Evolutionary conservation across 1,140 invertebrate species (phyloP), one percentile per base, ranked within the genome.

Genomic region (Penaeus japonicus): DNA sequence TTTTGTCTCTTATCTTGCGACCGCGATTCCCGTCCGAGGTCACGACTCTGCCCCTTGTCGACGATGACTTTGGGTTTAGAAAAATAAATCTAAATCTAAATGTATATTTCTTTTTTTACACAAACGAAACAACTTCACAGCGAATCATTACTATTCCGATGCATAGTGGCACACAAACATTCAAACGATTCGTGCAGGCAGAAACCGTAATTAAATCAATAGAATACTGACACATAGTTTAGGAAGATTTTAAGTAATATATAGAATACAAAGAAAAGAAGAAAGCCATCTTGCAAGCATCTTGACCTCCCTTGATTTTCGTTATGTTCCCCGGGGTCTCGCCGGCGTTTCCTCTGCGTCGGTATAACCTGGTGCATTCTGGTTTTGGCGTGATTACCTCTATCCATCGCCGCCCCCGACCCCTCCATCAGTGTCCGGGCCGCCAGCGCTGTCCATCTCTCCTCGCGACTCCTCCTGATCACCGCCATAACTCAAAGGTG

Each of bases 361-460:
- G 85, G 70, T 77, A 88, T 88, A 88, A 82, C 79, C 62, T 75
- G 80, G 86, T 83, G 84, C 89, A 89, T 85, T 89, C 89, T 85
- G 83, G 89, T 89, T 89, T 85, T 89, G 83, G 79, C 84, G 89
- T 86, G 83, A 89, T 89, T 89, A 89, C 89, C 89, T 77, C 89
- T 75, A 89, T 89, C 89, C 84, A 89, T 89, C 89, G 83, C 89
- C 78, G 89, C 75, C 84, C 84, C 47, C 84, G 77, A 89, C 77
- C 78, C 78, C 84, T 89, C 89, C 89, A 89, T 89, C 89, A 89
- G 83, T 89, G 89, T 89, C 89, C 83, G 59, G 89, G 35, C 79
- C 84, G 83, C 77, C 82, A 85, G 89, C 84, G 89, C 89, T 89
- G 89, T 89, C 89, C 89, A 89, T 89, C 89, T 89, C 89, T 89